Base-by-base conservation (phyloP, 2,797 vertebrate species). In the Alectoris magna region DNA sequence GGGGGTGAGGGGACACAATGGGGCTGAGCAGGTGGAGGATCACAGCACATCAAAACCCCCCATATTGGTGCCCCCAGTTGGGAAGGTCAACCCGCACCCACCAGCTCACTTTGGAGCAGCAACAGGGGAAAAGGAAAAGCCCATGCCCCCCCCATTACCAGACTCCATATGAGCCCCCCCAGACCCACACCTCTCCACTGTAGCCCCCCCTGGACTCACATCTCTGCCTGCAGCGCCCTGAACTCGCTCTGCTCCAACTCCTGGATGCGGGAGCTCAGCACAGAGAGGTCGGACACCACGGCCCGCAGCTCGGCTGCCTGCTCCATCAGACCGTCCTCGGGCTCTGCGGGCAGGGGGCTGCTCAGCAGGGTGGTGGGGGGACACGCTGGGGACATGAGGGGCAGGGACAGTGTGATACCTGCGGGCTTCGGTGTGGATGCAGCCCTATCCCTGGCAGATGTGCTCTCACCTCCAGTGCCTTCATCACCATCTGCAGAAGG, bases 211-310 rank as follows among this genome's bases (percentile, higher is more conserved):
- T 8, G 21, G 81, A 84, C 97, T 96, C 88, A 98, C 98, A 98
- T 97, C 84, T 98, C 86, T 0, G 0, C 92, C 86, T 97, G 95
- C 58, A 97, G 90, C 1, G 74, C 82, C 84, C 63, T 91, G 46
- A 96, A 76, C 38, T 97, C 79, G 68, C 96, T 95, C 80, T 96
- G 96, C 66, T 97, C 97, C 74, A 95, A 92, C 1, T 97, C 96
- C 38, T 97, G 96, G 38, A 97, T 74, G 78, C 91, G 91, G 29
- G 36, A 88, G 73, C 95, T 97, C 62, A 98, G 84, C 39, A 71
- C 79, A 53, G 93, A 6, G 3, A 98, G 92, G 51, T 87, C 91
- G 2, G 91, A 87, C 9, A 97, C 91, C 31, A 83, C 49, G 2
- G 74, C 18, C 63, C 24, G 89, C 90, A 98, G 94, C 59, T 98